These are phyloP conservation scores for Piscicola geometra DNA, from an alignment of 2,888 invertebrate species.

Conservation along the genomic window DNA sequence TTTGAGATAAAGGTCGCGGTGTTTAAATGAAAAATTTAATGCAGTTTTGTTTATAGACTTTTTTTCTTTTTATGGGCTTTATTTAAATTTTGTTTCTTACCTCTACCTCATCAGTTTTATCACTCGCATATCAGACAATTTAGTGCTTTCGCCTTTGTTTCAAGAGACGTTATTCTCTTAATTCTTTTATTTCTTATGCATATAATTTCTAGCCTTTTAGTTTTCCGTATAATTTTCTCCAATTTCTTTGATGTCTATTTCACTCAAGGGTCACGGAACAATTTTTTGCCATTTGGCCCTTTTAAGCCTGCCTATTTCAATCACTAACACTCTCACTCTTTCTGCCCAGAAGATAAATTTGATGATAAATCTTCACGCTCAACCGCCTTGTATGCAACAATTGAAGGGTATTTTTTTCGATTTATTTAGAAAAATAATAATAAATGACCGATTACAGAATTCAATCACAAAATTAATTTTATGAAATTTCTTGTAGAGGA, in stretches of 20 bases:
- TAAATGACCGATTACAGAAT: too few species aligned
- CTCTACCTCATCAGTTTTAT: background rate
- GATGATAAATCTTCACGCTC: too few species aligned
- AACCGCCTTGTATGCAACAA: too few species aligned
- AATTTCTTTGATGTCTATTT: background rate
- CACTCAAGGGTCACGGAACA: conserved; percentile 3
- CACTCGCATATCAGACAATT: background rate
- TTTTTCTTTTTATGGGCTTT: background rate
- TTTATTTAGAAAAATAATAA: too few species aligned
- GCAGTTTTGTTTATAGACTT: background rate
- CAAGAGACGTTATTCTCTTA: background rate
- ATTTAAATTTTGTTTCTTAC: too few species aligned
- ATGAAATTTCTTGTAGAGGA: too few species aligned
- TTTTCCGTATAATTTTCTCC: background rate
- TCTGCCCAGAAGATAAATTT: background rate
- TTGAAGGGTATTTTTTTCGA: too few species aligned
- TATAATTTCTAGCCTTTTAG: background rate
- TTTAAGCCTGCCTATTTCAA: background rate
- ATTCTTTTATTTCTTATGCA: background rate
- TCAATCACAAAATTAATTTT: too few species aligned
- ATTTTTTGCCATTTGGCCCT: conserved; percentile 10
- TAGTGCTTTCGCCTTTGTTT: background rate
- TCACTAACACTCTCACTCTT: background rate
- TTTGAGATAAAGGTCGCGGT: conserved; percentile 1
- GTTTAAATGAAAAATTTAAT: too few species aligned